Percentiles rank a stretch among this genome's conserved stretches.
phyloP scores from a whole-genome alignment of 2,113 vertebrate genomes.

The Mastomys natalensis region DNA sequence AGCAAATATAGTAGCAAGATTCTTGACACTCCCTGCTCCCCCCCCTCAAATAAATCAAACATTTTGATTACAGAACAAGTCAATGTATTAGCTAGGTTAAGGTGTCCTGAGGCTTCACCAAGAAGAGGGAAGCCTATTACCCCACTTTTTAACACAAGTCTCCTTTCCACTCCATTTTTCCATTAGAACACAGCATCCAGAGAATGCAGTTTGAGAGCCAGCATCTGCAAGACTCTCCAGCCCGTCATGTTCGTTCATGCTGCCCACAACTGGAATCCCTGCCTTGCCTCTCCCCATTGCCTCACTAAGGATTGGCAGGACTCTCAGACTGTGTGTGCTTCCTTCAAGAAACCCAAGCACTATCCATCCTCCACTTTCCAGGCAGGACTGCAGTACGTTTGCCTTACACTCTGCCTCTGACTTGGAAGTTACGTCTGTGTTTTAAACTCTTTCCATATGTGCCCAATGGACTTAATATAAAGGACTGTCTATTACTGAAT shows the following conservation, averaged over 20 bases:
- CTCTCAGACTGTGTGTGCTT: not conserved
- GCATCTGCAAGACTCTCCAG: not conserved
- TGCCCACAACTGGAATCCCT: not conserved
- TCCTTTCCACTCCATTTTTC: not conserved
- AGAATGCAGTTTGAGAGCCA: not conserved
- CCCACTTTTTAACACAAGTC: not conserved
- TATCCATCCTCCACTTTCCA: not conserved
- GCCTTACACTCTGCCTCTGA: not conserved
- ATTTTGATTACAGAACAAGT: not conserved
- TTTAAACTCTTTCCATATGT: constrained; percentile 24
- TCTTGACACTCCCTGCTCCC: not conserved
- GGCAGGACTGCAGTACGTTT: not conserved
- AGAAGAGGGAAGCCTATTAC: not conserved
- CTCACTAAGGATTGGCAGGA: not conserved
- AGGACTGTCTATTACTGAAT: not conserved
- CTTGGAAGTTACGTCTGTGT: not conserved
- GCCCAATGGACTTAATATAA: not conserved
- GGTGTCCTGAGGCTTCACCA: not conserved
- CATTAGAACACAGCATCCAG: not conserved
- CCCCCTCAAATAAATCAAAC: not conserved
- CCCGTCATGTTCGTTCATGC: not conserved
- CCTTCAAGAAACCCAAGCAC: not conserved
- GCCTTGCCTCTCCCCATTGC: not conserved
- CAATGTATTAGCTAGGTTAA: not conserved
- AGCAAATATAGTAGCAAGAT: not conserved